phyloP scores from a whole-genome alignment of 2,797 vertebrate species.

The Gephyroberyx darwinii region DNA sequence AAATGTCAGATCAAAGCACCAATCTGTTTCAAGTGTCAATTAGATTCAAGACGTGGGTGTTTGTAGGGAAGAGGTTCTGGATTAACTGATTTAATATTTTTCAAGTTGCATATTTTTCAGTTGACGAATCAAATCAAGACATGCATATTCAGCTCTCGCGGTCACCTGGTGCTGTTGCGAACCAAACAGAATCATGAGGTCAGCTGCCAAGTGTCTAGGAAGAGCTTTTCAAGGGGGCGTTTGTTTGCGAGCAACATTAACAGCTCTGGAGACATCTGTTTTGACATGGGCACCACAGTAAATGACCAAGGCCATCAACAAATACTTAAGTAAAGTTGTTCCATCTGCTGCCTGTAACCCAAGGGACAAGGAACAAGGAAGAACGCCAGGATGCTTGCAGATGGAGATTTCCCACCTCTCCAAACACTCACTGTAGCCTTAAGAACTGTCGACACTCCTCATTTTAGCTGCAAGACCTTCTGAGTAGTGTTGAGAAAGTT shows the following conservation, averaged over 20 bases:
- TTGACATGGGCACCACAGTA: slow-evolving; percentile 28
- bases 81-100: slow-evolving; percentile 31
- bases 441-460: neutral
- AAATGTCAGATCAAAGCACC: slow-evolving; percentile 48
- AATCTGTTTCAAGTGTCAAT: slow-evolving; percentile 57
- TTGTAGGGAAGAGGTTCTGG: slow-evolving; percentile 22
- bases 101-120: slow-evolving; percentile 4
- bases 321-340: slow-evolving; percentile 4
- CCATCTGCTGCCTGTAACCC: slow-evolving; percentile 20
- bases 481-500: too few relatives aligned
- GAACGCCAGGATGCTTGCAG: neutral
- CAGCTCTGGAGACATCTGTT: slow-evolving; percentile 44
- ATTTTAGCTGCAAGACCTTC: neutral
- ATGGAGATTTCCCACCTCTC: neutral
- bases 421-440: neutral
- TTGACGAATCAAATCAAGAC: slow-evolving; percentile 29
- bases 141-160: slow-evolving; percentile 23
- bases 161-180: slow-evolving; percentile 31
- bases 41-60: slow-evolving; percentile 51
- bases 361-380: neutral
- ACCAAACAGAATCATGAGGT: slow-evolving; percentile 68
- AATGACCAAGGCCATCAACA: slow-evolving; percentile 33
- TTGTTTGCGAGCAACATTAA: slow-evolving; percentile 54
- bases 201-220: slow-evolving; percentile 65
- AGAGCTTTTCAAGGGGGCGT: slow-evolving; percentile 63